Percentiles rank a stretch among this genome's conserved stretches.
phyloP scores from a whole-genome alignment of 2,888 invertebrate genomes.

The Thymelicus sylvestris region DNA sequence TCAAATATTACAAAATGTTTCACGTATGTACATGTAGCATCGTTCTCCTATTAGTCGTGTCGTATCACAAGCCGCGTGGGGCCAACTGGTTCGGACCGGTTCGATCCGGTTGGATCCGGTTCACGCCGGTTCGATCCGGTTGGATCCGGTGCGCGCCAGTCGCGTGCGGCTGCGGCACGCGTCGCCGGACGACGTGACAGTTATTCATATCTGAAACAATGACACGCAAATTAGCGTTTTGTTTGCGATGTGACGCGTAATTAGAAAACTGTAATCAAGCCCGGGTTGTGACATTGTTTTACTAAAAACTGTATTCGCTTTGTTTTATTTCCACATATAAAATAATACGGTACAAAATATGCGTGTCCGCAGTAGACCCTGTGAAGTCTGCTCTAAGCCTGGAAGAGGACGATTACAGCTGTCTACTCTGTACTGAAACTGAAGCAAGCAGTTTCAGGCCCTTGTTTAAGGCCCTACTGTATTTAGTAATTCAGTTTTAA shows the following conservation, averaged over 20 bases:
- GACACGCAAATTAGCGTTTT: constrained; percentile 20
- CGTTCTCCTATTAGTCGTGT: constrained; percentile 74
- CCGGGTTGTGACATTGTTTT: constrained; percentile 5
- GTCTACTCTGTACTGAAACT: too few relatives aligned
- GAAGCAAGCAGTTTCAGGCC: too few relatives aligned
- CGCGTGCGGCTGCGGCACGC: constrained; percentile 48
- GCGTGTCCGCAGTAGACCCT: neutral
- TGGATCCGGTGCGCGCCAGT: constrained; percentile 45
- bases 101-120: constrained; percentile 46
- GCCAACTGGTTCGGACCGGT: constrained; percentile 44
- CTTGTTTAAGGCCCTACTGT: too few relatives aligned
- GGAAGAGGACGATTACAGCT: too few relatives aligned
- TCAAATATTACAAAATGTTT: constrained; percentile 84
- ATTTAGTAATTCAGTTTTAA: too few relatives aligned
- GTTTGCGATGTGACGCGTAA: constrained; percentile 14
- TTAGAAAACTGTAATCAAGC: constrained; percentile 33
- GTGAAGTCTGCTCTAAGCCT: too few relatives aligned
- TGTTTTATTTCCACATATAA: constrained; percentile 2
- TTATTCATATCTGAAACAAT: constrained; percentile 76
- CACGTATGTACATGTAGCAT: constrained; percentile 82
- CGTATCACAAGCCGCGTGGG: constrained; percentile 40
- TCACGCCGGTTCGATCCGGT: constrained; percentile 39
- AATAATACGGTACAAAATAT: neutral
- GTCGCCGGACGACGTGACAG: constrained; percentile 66
- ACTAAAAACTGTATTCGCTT: neutral